Evolutionary conservation across 2,888 invertebrate species (phyloP).

Genomic region (Eristalis tenax): DNA sequence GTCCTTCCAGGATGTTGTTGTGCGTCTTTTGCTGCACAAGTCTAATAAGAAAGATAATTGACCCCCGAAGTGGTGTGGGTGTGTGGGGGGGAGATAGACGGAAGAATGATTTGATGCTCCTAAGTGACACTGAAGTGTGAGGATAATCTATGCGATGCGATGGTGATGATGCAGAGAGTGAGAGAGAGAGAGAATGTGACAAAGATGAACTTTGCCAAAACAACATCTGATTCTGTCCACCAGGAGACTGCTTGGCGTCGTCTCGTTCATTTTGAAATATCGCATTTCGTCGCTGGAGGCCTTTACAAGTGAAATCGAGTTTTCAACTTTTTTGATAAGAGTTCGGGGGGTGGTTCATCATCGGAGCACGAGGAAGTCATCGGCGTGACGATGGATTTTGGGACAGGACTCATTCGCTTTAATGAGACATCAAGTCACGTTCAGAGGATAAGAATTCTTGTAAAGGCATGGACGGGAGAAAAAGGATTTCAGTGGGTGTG

Average conservation of each 20-base stretch:
- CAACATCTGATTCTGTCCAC: neutral
- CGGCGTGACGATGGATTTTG: no score
- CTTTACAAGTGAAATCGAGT: neutral
- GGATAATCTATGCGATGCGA: neutral
- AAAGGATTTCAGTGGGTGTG: no score
- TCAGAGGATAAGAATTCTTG: no score
- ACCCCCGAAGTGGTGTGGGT: neutral
- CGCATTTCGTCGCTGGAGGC: neutral
- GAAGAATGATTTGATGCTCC: neutral
- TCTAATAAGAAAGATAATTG: neutral
- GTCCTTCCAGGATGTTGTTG: constrained; percentile 9
- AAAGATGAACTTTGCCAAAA: neutral
- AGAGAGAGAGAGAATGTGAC: no score
- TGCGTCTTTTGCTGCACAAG: neutral
- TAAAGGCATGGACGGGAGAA: no score
- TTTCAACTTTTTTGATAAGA: neutral
- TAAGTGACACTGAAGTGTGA: neutral
- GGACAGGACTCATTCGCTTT: no score
- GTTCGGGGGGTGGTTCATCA: neutral
- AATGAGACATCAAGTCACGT: no score
- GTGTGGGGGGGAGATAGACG: neutral
- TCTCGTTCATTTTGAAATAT: neutral
- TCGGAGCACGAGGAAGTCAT: neutral
- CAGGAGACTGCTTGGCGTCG: neutral
- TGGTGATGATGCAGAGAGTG: neutral